Base-by-base conservation (phyloP, 2,113 vertebrate species). In the Pyxicephalus adspersus region DNA sequence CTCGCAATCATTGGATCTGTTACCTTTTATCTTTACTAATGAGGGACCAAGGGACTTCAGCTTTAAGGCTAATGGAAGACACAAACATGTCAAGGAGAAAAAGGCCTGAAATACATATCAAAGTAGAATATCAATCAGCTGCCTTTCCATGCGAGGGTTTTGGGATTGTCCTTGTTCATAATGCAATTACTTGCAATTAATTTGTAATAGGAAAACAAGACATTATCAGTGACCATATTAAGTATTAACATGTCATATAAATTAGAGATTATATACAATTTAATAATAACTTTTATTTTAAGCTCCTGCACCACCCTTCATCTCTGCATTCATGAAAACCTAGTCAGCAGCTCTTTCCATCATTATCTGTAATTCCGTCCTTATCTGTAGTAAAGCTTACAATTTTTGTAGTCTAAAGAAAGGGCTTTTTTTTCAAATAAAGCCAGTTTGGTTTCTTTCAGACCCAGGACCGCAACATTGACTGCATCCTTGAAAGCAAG, bases 11-110 rank as follows among this genome's bases (percentile, higher is more conserved):
- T 61, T 20, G 0, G 83, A 77, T 15, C 20, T 23, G 1, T 58
- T 67, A 81, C 50, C 71, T 82, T 82, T 82, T 64, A 11, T 64
- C 20, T 2, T 77, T 80, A 7, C 25, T 26, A 5, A 72, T 74
- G 63, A 71, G 2, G 25, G 51, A 19, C 29, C 16, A 1, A 5
- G 50, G 20, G 80, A 84, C 17, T 22, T 15, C 20, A 64, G 29
- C 34, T 26, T 16, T 78, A 16, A 58, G 28, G 71, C 54, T 74
- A 73, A 73, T 73, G 26, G 60, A 45, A 16, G 83, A 23, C 73
- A 61, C 71, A 51, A 52, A 1, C 0, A 0, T 0, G 29, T 61
- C 13, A n/a, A 15, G 83, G 71, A 31, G 18, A 18, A 26, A 1
- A 31, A 71, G 75, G 71, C 1, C 63, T 61, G 6, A 55, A 55